Evolutionary conservation across 1,140 invertebrate species (phyloP), one percentile per base, ranked within the genome.

Genomic region (Camponotus pennsylvanicus): DNA sequence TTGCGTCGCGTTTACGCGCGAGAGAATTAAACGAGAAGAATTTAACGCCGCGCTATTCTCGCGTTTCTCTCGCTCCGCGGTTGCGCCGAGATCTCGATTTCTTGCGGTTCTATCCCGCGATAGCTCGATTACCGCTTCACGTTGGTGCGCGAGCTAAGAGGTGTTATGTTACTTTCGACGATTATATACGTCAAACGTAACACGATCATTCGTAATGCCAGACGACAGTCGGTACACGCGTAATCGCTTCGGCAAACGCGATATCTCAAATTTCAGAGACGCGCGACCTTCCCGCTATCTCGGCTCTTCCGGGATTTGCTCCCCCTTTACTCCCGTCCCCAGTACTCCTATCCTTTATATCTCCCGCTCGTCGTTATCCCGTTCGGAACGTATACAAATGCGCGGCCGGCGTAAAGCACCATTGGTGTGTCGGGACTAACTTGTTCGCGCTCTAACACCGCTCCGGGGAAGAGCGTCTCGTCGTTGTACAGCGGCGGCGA

Each of bases 151-250:
- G 21, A 75, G 40, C 40, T 57, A 49, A 32, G 21, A 11, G 61
- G 86, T 89, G 49, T 89, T 78, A 79, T 57, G 34, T 90, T 88
- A 90, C 88, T 88, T 90, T 90, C 83, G 75, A 80, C 73, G 86
- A 90, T 90, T 88, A 52, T 52, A 52, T 15, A 90, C 82, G 64
- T 80, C 42, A n/a, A 64, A 71, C 73, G 86, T 79, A 86, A 90
- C 55, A 90, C 82, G 89, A 90, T 88, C 86, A 87, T 82, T 76
- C 70, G 78, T 87, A 85, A 89, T 73, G 63, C 40, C 61, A 59
- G 57, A 5, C 82, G 71, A 89, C 82, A 78, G 45, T 59, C 42
- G 67, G 66, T 90, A 82, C 64, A 40, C 73, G 86, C 76, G 71
- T 89, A 86, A 91, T 91, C 75, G 75, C 32, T 61, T 83, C 73